Evolutionary conservation across 2,888 invertebrate genomes (phyloP).

Genomic region (Argyresthia goedartella): DNA sequence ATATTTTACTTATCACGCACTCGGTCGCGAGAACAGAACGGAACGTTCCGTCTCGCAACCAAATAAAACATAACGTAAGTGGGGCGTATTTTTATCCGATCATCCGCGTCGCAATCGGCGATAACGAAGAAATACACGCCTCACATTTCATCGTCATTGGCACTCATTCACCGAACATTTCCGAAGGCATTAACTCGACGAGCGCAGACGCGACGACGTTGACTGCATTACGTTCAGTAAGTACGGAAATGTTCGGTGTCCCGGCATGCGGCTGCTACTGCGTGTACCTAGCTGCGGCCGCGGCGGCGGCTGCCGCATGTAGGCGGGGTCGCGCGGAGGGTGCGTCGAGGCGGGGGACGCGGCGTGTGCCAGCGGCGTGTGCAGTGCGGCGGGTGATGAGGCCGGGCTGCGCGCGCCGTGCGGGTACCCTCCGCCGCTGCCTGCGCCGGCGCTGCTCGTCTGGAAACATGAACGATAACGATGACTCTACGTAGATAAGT

Average conservation of each 20-base stretch:
- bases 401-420: constrained; percentile 42
- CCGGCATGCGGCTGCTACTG: no score
- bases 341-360: constrained; percentile 50
- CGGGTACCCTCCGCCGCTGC: constrained; percentile 58
- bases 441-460: constrained; percentile 45
- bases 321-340: no score
- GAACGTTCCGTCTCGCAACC: no score
- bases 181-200: constrained; percentile 7
- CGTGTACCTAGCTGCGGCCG: constrained; percentile 29
- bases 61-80: not conserved
- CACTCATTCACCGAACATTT: no score
- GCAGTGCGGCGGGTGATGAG: constrained; percentile 71
- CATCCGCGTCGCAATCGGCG: no score
- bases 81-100: not conserved
- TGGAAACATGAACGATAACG: not conserved
- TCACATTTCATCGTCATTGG: no score
- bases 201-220: not conserved
- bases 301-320: constrained; percentile 56
- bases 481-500: not conserved
- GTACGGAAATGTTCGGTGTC: no score
- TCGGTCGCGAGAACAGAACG: no score
- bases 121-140: no score
- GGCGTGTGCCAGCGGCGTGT: constrained; percentile 65
- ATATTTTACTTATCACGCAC: no score
- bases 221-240: not conserved